These are phyloP conservation scores for Chelonus formosanus DNA, from an alignment of 2,888 invertebrate species.

Conservation along the genomic window DNA sequence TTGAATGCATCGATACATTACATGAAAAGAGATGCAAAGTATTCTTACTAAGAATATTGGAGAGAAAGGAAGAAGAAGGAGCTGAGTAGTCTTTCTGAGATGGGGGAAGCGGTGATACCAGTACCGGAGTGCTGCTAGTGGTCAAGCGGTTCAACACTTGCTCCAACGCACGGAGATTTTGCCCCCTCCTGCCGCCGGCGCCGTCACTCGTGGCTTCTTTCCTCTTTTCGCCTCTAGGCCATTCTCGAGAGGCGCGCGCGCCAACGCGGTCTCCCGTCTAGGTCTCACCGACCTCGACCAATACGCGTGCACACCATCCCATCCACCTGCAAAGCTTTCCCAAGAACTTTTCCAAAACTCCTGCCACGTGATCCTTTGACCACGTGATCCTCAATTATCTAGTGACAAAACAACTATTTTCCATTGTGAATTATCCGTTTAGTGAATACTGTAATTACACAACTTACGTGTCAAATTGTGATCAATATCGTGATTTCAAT, in stretches of 20 bases:
- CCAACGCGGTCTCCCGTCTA: conserved; percentile 54
- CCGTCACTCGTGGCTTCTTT: conserved; percentile 62
- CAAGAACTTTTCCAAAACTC: conserved; percentile 48
- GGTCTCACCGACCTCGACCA: conserved; percentile 50
- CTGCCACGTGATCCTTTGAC: conserved; percentile 41
- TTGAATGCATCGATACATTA: not conserved
- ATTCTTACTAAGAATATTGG: not conserved
- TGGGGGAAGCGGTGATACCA: conserved; percentile 64
- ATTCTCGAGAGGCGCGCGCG: conserved; percentile 66
- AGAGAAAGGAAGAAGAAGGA: conserved; percentile 46
- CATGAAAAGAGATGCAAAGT: conserved; percentile 7
- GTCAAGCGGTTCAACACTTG: conserved; percentile 53
- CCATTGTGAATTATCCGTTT: not conserved
- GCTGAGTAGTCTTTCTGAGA: conserved; percentile 65
- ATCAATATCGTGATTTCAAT: too few relatives aligned
- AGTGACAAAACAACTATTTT: not conserved
- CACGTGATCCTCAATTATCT: conserved; percentile 23
- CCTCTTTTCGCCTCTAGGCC: conserved; percentile 68
- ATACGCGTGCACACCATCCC: conserved; percentile 46
- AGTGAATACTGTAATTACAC: not conserved
- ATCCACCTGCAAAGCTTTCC: conserved; percentile 41
- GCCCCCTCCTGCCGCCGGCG: conserved; percentile 62
- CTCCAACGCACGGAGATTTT: conserved; percentile 42
- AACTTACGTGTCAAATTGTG: too few relatives aligned
- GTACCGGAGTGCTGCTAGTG: conserved; percentile 64